A percentile compares a stretch with the other conserved stretches of the same genome.
These are phyloP conservation scores for Caenorhabditis briggsae DNA, from an alignment of 1,140 invertebrate species.

Conservation along the genomic window DNA sequence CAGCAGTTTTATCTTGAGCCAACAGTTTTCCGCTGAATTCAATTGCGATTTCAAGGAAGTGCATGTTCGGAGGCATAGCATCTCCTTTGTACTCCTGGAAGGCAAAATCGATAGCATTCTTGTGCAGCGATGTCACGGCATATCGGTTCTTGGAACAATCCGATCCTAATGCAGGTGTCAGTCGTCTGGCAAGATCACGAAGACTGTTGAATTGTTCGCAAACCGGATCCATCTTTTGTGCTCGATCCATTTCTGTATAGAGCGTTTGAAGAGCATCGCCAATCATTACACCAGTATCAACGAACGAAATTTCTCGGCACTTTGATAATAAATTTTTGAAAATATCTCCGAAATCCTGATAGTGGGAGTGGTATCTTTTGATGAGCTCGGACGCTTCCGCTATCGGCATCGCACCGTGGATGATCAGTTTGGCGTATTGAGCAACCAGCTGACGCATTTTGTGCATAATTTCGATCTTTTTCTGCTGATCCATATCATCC, in stretches of 20 bases:
- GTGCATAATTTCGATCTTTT: constrained; percentile 57
- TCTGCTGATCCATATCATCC: constrained; percentile 75
- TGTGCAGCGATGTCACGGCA: constrained; percentile 92
- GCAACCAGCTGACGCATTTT: constrained; percentile 87
- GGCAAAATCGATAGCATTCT: constrained; percentile 79
- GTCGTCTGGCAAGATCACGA: constrained; percentile 92
- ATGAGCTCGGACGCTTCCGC: constrained; percentile 94
- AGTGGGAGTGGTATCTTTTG: constrained; percentile 83
- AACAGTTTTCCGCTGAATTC: constrained; percentile 96
- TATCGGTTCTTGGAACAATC: constrained; percentile 97
- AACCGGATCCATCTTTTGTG: constrained; percentile 66
- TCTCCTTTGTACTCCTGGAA: constrained; percentile 15
- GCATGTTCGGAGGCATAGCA: constrained; percentile 84
- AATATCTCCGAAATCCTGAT: constrained; percentile 99
- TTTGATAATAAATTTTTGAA: constrained; percentile 96
- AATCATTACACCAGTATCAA: constrained; percentile 94
- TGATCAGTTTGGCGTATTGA: constrained; percentile 95
- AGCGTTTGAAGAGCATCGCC: constrained; percentile 89
- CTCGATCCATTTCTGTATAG: constrained; percentile 80
- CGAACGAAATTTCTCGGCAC: constrained; percentile 96
- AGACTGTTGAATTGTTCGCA: constrained; percentile 67
- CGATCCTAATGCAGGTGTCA: constrained; percentile 95
- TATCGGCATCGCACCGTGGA: constrained; percentile 95
- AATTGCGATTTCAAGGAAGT: constrained; percentile 92
- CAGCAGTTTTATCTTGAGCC: constrained; percentile 93